Evolutionary conservation across 1,140 invertebrate species (phyloP).

Genomic region (Bombus polaris): DNA sequence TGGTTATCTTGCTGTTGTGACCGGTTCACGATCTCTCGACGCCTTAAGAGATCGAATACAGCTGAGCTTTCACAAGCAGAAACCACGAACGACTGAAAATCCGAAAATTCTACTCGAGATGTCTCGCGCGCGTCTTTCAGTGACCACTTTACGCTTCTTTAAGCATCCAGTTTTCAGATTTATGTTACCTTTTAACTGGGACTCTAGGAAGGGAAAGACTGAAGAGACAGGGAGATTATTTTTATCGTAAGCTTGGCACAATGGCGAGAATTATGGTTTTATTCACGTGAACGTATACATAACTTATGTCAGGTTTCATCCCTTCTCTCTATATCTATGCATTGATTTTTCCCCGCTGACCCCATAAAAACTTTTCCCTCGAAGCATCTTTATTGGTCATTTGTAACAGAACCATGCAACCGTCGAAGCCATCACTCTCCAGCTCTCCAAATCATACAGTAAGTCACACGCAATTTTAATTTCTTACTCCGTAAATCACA

Average conservation of each 20-base stretch:
- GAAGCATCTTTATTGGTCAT: background rate
- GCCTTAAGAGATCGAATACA: background rate
- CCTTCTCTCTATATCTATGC: background rate
- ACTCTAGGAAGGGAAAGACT: background rate
- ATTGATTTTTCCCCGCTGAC: background rate
- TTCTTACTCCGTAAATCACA: background rate
- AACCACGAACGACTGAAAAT: background rate
- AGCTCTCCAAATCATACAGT: background rate
- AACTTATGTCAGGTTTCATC: background rate
- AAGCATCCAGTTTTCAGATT: background rate
- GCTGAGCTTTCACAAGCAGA: background rate
- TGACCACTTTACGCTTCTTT: background rate
- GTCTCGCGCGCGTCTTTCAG: background rate
- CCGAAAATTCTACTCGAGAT: background rate
- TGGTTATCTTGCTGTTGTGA: slow-evolving; percentile 8
- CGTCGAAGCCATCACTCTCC: background rate
- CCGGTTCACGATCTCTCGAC: background rate
- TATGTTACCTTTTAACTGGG: background rate
- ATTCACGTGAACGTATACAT: background rate
- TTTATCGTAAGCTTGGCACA: no score
- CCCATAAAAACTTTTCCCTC: slow-evolving; percentile 2
- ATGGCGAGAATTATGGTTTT: background rate
- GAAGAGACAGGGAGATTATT: background rate
- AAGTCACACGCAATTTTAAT: background rate
- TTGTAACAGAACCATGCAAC: background rate